Evolutionary conservation across 2,797 vertebrate species (phyloP).

Genomic region (Halcyon smyrnensis): DNA sequence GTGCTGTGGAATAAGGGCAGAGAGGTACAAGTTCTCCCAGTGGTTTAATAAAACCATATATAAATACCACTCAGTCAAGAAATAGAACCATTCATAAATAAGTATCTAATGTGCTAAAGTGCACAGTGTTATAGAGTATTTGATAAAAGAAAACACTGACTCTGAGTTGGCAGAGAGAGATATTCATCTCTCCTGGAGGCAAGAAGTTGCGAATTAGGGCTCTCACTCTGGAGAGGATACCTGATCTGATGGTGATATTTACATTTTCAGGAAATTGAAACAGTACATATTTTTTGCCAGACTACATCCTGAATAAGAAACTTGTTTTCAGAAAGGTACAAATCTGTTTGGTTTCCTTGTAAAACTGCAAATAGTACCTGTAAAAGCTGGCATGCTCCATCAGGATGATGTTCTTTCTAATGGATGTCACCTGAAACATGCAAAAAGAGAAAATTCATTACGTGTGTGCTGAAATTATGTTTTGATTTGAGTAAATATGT

Average conservation of each 20-base stretch:
- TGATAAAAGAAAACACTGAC: not conserved
- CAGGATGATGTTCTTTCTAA: not conserved
- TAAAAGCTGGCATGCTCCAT: not conserved
- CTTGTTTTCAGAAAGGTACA: not conserved
- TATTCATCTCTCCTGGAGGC: not conserved
- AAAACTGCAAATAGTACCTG: not conserved
- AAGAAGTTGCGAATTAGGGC: not conserved
- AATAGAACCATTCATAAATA: not conserved
- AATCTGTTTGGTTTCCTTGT: not conserved
- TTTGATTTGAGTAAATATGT: not conserved
- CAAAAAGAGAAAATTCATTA: not conserved
- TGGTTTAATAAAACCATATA: not conserved
- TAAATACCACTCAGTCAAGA: not conserved
- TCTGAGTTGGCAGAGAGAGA: not conserved
- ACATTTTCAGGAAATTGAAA: not conserved
- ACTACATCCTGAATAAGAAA: not conserved
- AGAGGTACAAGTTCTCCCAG: not conserved
- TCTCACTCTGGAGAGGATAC: not conserved
- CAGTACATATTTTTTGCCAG: not conserved
- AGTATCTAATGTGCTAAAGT: not conserved
- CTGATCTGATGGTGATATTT: not conserved
- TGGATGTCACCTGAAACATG: not conserved
- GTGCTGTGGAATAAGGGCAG: not conserved
- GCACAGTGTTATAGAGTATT: accelerated
- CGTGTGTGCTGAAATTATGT: not conserved